phyloP scores from a whole-genome alignment of 2,888 invertebrate genomes.

The Gisinianus flammeolus region DNA sequence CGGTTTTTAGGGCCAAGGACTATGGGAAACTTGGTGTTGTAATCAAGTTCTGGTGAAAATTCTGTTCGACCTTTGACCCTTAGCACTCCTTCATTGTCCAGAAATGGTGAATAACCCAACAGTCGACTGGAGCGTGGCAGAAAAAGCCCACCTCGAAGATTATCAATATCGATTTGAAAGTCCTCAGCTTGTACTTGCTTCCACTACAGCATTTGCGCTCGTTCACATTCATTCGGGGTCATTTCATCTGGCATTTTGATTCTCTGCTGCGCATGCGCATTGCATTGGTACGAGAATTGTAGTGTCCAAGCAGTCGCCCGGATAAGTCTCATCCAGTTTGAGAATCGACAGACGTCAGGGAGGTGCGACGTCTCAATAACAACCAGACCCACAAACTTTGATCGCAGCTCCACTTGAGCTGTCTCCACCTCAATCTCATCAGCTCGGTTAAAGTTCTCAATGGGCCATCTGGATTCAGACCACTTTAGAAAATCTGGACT shows the following conservation, averaged over 20 bases:
- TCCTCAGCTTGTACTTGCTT: neutral
- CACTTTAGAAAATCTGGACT: constrained; percentile 49
- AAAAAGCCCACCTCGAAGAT: neutral
- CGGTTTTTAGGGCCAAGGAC: constrained; percentile 34
- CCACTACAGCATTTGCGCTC: constrained; percentile 13
- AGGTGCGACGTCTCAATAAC: neutral
- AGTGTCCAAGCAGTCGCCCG: constrained; percentile 19
- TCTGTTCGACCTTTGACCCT: neutral
- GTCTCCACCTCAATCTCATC: neutral
- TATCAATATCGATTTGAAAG: neutral
- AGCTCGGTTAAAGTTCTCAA: neutral
- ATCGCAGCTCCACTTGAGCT: neutral
- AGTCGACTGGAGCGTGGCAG: neutral
- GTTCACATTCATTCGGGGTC: neutral
- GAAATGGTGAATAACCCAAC: neutral
- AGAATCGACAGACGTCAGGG: constrained; percentile 13
- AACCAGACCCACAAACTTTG: neutral
- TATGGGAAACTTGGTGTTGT: constrained; percentile 7
- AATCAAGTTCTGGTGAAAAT: neutral
- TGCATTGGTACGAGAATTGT: constrained; percentile 14
- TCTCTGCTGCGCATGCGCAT: neutral
- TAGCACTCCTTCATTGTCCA: neutral
- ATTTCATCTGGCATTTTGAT: neutral
- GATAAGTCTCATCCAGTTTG: constrained; percentile 15
- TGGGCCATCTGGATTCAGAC: constrained; percentile 35